A percentile compares a stretch with the other conserved stretches of the same genome.
These are phyloP conservation scores for Clupea harengus DNA, from an alignment of 2,113 vertebrate genomes.

Conservation along the genomic window DNA sequence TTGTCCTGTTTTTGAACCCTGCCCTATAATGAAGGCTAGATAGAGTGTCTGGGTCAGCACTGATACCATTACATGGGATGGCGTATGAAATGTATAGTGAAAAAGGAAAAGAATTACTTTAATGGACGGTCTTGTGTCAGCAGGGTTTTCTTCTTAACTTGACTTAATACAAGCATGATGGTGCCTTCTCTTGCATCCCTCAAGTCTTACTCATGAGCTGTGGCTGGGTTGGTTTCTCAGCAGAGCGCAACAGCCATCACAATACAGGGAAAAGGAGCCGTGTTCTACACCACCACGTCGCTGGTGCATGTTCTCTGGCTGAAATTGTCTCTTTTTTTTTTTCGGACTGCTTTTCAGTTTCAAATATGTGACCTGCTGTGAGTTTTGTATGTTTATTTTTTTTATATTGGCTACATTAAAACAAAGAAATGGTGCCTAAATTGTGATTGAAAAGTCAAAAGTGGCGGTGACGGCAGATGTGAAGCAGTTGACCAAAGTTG, in stretches of 20 bases:
- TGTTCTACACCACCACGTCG: conserved; percentile 82
- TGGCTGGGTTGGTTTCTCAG: conserved; percentile 77
- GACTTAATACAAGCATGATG: conserved; percentile 84
- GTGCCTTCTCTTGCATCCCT: conserved; percentile 95
- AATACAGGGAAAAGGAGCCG: conserved; percentile 68
- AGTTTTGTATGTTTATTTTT: conserved; percentile 64
- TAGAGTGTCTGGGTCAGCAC: conserved; percentile 21
- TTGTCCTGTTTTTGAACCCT: neutral
- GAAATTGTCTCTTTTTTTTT: conserved; percentile 55
- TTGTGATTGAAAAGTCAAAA: neutral
- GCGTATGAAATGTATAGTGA: conserved; percentile 84
- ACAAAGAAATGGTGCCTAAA: neutral
- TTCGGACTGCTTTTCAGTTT: conserved; percentile 65
- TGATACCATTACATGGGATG: conserved; percentile 7
- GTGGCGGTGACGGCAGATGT: neutral
- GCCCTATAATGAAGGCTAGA: neutral
- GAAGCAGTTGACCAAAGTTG: neutral
- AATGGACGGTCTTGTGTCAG: conserved; percentile 73
- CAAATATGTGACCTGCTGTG: conserved; percentile 64
- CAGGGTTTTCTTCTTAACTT: conserved; percentile 57
- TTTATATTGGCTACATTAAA: conserved; percentile 52
- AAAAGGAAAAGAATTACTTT: conserved; percentile 70
- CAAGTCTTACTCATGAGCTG: conserved; percentile 85
- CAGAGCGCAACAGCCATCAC: conserved; percentile 76
- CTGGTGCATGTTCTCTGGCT: conserved; percentile 66